Base-by-base conservation (phyloP, 2,797 vertebrate species). In the Chrosomus eos region DNA sequence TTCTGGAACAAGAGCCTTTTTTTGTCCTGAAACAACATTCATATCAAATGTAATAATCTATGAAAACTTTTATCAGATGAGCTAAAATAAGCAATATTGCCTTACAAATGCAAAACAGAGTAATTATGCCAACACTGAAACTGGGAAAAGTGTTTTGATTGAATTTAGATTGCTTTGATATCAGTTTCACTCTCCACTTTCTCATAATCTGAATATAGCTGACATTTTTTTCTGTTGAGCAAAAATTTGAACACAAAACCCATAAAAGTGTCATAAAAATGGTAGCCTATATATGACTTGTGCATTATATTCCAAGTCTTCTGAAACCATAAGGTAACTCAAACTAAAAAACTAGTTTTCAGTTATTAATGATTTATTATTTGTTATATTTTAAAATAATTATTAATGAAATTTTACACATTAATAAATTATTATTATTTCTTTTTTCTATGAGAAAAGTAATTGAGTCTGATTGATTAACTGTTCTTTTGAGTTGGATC, bases 61-160 rank as follows among this genome's bases (percentile, higher is more conserved):
- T 23, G 53, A n/a, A n/a, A 67, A 67, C 28, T 48, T 66, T 80
- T 19, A 68, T 53, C 62, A 68, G 26, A 66, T 21, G 19, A 21
- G 11, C 19, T 33, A 80, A 51, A 33, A 40, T 26, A 38, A 10
- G 74, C 33, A 53, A 74, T 53, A 38, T 58, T 58, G 53, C 8
- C 33, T 36, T 76, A n/a, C 21, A 76, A 58, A 76, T 26, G 51
- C 51, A 38, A 26, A 76, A 38, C 21, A 75, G 11, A 75, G 73
- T n/a, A 38, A 33, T 18, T 53, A 33, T 21, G 72, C 45, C 45
- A 33, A 21, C 11, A 23, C 7, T 36, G 1, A 75, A 55, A 36
- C 51, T 36, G 31, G 11, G 21, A 36, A 28, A 48, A 38, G 16
- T 40, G 16, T 62, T 62, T 77, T 43, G 53, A 77, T 28, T 77